Evolutionary conservation across 2,113 vertebrate genomes (phyloP), one percentile per base, ranked within the genome.

Genomic region (Dromas ardeola): DNA sequence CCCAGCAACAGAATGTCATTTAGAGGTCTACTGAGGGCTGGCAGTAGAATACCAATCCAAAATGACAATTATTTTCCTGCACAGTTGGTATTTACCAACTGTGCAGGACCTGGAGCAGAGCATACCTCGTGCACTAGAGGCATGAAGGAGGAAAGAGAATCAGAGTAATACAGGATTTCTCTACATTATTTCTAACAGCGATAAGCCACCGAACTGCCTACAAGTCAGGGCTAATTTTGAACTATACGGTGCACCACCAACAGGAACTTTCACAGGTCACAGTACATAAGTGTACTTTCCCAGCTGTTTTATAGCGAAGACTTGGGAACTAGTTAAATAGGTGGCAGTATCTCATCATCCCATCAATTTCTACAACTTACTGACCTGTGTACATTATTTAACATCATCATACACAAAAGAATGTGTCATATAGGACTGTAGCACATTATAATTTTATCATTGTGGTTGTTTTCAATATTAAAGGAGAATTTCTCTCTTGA

Each of bases 201-300:
- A 27, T 1, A 21, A 36, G 22, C 27, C 53, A 49, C 70, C 30
- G 42, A 78, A 25, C 1, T 17, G 47, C 19, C 84, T 65, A 3
- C 14, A 36, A 59, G 59, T 16, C 80, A 73, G 42, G 21, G 14
- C 43, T 65, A 4, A 19, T 40, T 71, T 30, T 27, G 27, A 59
- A 43, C 30, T 13, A 8, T 3, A 5, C 0, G 25, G 47, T 8
- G n/a, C n/a, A 15, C 7, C 47, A 56, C 6, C 34, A 45, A 15
- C 14, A 53, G 72, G 55, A 73, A 45, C 58, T 77, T 38, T 0
- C 42, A 62, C 38, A 83, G 62, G 40, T n/a, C 49, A 47, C 38
- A 65, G 40, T 59, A 72, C 13, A 0, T 5, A 42, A 70, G 10
- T 0, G 6, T 13, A 40, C 42, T 11, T 66, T 62, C 56, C 53